Percentiles rank a stretch among this genome's conserved stretches.
Evolutionary conservation across 2,797 vertebrate species (phyloP).

Genomic region (Coregonus suidteri): DNA sequence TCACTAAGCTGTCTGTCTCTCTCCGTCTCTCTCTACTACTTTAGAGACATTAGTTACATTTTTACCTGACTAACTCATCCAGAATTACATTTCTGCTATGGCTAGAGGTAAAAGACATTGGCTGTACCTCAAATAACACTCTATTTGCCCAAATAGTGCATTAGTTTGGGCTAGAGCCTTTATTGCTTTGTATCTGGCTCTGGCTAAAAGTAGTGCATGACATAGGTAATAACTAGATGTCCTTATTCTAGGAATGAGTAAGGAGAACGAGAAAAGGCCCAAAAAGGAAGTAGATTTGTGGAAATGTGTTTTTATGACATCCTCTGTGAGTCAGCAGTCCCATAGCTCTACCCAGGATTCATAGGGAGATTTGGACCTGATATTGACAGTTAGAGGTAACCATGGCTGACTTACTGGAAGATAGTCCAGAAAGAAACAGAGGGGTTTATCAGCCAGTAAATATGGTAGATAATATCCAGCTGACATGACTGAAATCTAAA

Average conservation of each 20-base stretch:
- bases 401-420: not conserved
- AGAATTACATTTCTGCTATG: not conserved
- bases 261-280: not conserved
- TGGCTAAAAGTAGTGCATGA: not conserved
- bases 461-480: too few relatives aligned
- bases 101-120: not conserved
- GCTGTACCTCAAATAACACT: not conserved
- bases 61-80: slow-evolving; percentile 12
- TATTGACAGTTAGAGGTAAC: not conserved
- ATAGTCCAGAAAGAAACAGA: not conserved
- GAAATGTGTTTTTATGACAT: not conserved
- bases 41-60: not conserved
- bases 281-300: not conserved
- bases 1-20: slow-evolving; percentile 49
- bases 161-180: not conserved
- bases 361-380: not conserved
- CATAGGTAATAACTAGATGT: not conserved
- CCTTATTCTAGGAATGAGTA: not conserved
- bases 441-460: not conserved
- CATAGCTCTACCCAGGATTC: not conserved
- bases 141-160: not conserved
- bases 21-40: slow-evolving; percentile 23
- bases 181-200: not conserved
- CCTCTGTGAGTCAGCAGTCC: not conserved
- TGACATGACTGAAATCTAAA: too few relatives aligned